Evolutionary conservation across 2,888 invertebrate species (phyloP).

Genomic region (Agrilus cyanescens): DNA sequence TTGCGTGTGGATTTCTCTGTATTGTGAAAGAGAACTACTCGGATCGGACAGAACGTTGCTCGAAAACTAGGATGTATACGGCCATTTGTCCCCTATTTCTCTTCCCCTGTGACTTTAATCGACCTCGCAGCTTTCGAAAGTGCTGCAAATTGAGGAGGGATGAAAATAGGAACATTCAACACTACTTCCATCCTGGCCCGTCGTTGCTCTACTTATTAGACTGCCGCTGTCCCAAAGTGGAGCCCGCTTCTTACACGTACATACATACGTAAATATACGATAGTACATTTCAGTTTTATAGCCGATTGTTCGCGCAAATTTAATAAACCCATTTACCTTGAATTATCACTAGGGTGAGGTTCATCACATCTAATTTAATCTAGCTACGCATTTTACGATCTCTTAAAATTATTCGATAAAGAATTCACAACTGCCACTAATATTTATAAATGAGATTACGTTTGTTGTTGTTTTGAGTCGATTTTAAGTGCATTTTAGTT

Average conservation of each 20-base stretch:
- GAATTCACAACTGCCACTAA: no score
- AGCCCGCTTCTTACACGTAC: slow-evolving; percentile 1
- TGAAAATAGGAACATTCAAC: slow-evolving; percentile 16
- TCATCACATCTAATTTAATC: no score
- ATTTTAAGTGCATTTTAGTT: no score
- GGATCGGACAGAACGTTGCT: slow-evolving; percentile 29
- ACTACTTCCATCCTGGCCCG: slow-evolving; percentile 10
- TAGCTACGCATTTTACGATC: no score
- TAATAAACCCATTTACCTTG: slow-evolving; percentile 2
- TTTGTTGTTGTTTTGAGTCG: no score
- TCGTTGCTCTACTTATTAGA: slow-evolving; percentile 10
- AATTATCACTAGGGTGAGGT: no score
- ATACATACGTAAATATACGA: not conserved
- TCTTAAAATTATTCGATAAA: no score
- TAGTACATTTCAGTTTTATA: slow-evolving; percentile 14
- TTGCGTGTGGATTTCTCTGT: no score
- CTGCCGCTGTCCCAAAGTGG: slow-evolving; percentile 12
- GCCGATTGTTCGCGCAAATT: slow-evolving; percentile 13
- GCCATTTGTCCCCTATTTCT: slow-evolving; percentile 38
- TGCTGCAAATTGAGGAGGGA: slow-evolving; percentile 24
- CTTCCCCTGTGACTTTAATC: slow-evolving; percentile 36
- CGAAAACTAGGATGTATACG: slow-evolving; percentile 33
- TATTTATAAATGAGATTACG: no score
- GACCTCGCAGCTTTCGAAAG: slow-evolving; percentile 34
- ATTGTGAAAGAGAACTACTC: slow-evolving; percentile 20